Conservation (phyloP, 2,888 invertebrate genomes). For the Onchidella celtica region DNA sequence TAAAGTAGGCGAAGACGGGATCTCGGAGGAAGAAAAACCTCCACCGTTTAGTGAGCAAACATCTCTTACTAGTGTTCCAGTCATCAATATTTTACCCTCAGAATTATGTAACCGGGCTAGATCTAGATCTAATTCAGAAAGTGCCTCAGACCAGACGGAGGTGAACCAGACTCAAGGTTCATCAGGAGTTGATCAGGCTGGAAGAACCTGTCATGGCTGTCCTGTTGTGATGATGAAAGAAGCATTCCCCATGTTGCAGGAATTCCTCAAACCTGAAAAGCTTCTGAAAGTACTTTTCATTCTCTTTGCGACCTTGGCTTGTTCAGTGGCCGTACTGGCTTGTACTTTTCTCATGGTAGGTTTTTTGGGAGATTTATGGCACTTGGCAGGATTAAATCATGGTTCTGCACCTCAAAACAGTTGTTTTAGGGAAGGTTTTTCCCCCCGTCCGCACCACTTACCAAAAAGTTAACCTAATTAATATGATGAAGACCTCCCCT, state of each 20-base stretch:
- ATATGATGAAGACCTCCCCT: neutral
- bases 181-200: too few species aligned
- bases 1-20: too few species aligned
- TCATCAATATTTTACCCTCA: neutral
- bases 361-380: neutral
- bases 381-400: too few species aligned
- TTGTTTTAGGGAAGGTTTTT: neutral
- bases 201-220: neutral
- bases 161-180: neutral
- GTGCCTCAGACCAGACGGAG: neutral
- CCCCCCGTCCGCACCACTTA: neutral
- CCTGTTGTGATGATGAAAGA: neutral
- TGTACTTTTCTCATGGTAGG: neutral
- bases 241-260: neutral
- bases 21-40: neutral
- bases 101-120: too few species aligned
- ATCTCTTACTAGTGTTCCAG: too few species aligned
- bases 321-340: neutral
- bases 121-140: neutral
- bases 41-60: neutral
- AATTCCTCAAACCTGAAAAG: neutral
- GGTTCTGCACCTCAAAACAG: neutral
- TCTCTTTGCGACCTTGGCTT: neutral
- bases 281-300: neutral
- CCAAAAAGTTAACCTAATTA: neutral